These are phyloP conservation scores for Caenorhabditis doughertyi DNA, from an alignment of 2,888 invertebrate genomes.

Conservation along the genomic window DNA sequence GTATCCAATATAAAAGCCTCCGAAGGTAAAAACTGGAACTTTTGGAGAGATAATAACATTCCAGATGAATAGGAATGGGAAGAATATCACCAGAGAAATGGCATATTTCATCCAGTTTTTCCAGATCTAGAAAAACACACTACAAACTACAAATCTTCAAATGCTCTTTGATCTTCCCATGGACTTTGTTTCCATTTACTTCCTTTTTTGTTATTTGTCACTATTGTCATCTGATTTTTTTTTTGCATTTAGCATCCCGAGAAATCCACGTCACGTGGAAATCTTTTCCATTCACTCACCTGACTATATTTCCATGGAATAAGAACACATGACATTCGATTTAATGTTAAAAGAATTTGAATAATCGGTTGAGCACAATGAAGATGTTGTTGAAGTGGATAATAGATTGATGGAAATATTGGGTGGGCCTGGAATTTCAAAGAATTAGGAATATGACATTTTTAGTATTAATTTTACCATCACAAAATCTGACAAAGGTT, in stretches of 20 bases:
- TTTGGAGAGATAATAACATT: conserved; percentile 45
- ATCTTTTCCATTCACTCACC: too few relatives aligned
- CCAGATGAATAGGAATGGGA: conserved; percentile 53
- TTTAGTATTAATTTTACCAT: conserved; percentile 9
- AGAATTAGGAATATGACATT: not conserved
- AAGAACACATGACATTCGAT: conserved; percentile 55
- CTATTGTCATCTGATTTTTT: not conserved
- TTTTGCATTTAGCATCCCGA: too few relatives aligned
- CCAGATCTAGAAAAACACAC: conserved; percentile 36
- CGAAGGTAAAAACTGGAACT: conserved; percentile 36
- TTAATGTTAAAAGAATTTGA: conserved; percentile 49
- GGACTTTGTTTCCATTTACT: too few relatives aligned
- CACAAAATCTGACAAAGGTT: conserved; percentile 22
- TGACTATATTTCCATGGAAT: conserved; percentile 52
- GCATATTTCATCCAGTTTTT: conserved; percentile 34
- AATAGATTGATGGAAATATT: conserved; percentile 32
- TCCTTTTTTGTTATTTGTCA: not conserved
- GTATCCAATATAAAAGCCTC: conserved; percentile 53
- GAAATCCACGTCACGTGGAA: too few relatives aligned
- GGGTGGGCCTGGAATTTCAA: conserved; percentile 26
- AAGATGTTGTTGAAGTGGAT: conserved; percentile 44
- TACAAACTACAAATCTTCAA: not conserved
- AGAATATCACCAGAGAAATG: conserved; percentile 7
- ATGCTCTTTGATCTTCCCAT: too few relatives aligned
- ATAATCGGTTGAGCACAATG: conserved; percentile 52